phyloP scores from a whole-genome alignment of 2,797 vertebrate species.

The Xerus rutilus region DNA sequence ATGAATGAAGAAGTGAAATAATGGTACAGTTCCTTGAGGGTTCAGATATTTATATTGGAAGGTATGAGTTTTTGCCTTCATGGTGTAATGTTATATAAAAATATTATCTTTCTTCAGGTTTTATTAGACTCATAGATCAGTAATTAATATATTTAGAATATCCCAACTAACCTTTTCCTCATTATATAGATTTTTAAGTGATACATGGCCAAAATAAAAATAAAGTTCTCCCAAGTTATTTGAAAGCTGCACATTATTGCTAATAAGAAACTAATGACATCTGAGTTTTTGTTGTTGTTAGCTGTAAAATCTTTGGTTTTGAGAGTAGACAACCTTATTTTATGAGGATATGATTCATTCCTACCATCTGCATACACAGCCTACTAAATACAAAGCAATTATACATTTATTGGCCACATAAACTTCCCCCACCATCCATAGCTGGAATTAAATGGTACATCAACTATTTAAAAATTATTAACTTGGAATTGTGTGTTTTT shows the following conservation, averaged over 20 bases:
- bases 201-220: not conserved
- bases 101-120: not conserved
- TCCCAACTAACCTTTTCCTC: not conserved
- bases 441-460: slow-evolving; percentile 49
- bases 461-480: slow-evolving; percentile 40
- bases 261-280: not conserved
- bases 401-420: not conserved
- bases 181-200: not conserved
- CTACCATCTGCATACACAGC: not conserved
- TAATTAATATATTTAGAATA: not conserved
- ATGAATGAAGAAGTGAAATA: not conserved
- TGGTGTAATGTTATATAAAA: not conserved
- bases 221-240: not conserved
- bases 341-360: not conserved
- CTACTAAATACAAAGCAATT: slow-evolving; percentile 62
- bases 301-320: slow-evolving; percentile 41
- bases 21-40: not conserved
- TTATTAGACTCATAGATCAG: not conserved
- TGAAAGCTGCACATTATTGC: not conserved
- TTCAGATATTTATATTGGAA: not conserved
- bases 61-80: not conserved
- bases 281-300: no score
- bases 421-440: not conserved
- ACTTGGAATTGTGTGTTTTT: slow-evolving; percentile 57
- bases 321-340: slow-evolving; percentile 20